Evolutionary conservation across 2,797 vertebrate genomes (phyloP).

Genomic region (Gephyroberyx darwinii): DNA sequence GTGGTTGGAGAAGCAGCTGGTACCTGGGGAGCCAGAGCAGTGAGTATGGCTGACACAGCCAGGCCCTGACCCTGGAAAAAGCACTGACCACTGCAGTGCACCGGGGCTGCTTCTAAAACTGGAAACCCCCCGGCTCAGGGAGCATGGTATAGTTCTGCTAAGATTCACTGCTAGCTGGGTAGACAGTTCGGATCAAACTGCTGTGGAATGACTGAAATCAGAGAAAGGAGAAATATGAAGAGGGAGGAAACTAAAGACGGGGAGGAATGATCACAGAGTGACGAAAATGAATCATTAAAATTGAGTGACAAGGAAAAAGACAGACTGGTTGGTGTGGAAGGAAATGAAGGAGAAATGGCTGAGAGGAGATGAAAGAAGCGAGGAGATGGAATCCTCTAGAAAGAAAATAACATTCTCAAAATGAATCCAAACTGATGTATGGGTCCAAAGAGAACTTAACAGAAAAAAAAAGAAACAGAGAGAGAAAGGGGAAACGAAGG

Average conservation of each 20-base stretch:
- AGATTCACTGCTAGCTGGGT: not conserved
- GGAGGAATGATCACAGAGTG: conserved; percentile 6
- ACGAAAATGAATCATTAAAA: conserved; percentile 28
- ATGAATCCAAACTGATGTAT: conserved; percentile 15
- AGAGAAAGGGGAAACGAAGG: conserved; percentile 36
- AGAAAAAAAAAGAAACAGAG: not conserved
- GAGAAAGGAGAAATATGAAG: not conserved
- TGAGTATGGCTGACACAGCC: conserved; percentile 57
- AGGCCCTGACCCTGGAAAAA: conserved; percentile 37
- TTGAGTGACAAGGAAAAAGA: not conserved
- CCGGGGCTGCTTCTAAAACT: conserved; percentile 12
- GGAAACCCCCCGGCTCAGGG: conserved; percentile 10
- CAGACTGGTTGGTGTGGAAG: not conserved
- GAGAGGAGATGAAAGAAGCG: conserved; percentile 33
- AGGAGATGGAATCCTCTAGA: conserved; percentile 7
- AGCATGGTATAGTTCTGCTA: not conserved
- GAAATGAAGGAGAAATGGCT: conserved; percentile 14
- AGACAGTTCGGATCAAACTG: conserved; percentile 10
- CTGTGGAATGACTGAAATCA: not conserved
- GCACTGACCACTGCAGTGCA: conserved; percentile 24
- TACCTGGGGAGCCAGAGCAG: conserved; percentile 40
- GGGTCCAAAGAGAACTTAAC: not conserved
- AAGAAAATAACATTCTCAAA: conserved; percentile 33
- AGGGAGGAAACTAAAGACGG: not conserved
- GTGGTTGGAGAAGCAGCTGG: conserved; percentile 43